Base-by-base conservation (phyloP, 2,797 vertebrate genomes). In the Pseudotriccus pelzelni region DNA sequence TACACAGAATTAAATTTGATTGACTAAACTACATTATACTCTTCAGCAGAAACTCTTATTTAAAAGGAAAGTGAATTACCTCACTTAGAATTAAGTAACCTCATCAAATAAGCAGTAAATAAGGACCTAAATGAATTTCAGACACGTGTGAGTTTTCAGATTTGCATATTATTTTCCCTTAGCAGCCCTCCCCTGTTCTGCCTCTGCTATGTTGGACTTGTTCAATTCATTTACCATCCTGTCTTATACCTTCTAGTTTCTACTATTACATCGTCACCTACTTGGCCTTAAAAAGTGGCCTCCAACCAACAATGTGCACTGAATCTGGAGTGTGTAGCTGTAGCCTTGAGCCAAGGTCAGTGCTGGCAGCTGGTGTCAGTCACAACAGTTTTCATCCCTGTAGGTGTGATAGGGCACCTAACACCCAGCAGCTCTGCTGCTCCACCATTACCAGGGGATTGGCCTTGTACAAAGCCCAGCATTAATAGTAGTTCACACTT, bases 11-110 rank as follows among this genome's bases (percentile, higher is more conserved):
- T 53, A 50, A 87, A 72, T 83, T 50, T 75, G n/a, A 30, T 64
- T 67, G 30, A 25, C 53, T 91, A 83, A 92, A 91, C 41, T 67
- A 52, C 34, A 41, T 89, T 73, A 59, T 25, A 34, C 10, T 59
- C 23, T 63, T 67, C 78, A 52, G 47, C 23, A 94, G 72, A 93
- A 90, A 39, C 47, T 50, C 60, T 52, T 72, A 41, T 78, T 91
- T 56, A 64, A 52, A 92, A 72, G 32, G 23, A 36, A 92, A 96
- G 53, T 74, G 12, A 85, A 85, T 68, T 89, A 87, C 6, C 16
- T 83, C 37, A 39, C 30, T 70, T 74, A 49, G 70, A 87, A 91
- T 72, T 8, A 95, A 55, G 15, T 62, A 85, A 68, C 14, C 6
- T 77, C 34, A 84, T 36, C 69, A 85, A 80, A 41, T 28, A 84